These are phyloP conservation scores for Nemapogon koenigi DNA, from an alignment of 2,888 invertebrate species.

Conservation along the genomic window DNA sequence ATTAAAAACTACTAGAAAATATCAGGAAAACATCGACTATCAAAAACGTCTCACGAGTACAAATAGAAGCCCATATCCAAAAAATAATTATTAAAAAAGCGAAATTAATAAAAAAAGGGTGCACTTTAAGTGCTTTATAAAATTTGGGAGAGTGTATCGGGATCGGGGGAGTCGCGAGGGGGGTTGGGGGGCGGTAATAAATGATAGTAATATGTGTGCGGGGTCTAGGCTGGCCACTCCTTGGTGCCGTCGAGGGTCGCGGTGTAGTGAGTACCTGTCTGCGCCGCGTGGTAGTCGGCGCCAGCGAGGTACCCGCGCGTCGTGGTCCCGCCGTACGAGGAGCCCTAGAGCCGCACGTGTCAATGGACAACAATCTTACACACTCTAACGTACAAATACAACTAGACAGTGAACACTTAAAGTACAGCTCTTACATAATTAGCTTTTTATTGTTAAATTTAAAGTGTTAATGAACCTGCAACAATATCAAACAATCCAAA, in stretches of 20 bases:
- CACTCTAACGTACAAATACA: background rate
- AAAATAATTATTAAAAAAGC: no score
- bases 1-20: slow-evolving; percentile 25
- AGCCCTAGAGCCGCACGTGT: slow-evolving; percentile 34
- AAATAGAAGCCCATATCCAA: slow-evolving; percentile 57
- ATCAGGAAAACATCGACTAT: slow-evolving; percentile 25
- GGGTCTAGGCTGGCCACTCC: slow-evolving; percentile 58
- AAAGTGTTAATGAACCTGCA: slow-evolving; percentile 63
- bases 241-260: slow-evolving; percentile 58
- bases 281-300: slow-evolving; percentile 45
- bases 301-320: slow-evolving; percentile 42
- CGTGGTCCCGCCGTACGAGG: slow-evolving; percentile 58
- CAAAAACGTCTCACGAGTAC: slow-evolving; percentile 31
- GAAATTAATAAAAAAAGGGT: no score
- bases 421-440: slow-evolving; percentile 56
- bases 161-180: background rate
- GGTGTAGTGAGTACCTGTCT: no score
- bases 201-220: slow-evolving; percentile 12
- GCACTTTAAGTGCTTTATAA: background rate
- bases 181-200: background rate
- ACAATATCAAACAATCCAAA: slow-evolving; percentile 60
- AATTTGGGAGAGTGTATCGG: background rate
- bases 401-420: slow-evolving; percentile 39
- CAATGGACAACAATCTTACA: background rate
- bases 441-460: slow-evolving; percentile 46